These are phyloP conservation scores for Pegea sp. DNA, from an alignment of 23 tunicate genomes.

Conservation along the genomic window DNA sequence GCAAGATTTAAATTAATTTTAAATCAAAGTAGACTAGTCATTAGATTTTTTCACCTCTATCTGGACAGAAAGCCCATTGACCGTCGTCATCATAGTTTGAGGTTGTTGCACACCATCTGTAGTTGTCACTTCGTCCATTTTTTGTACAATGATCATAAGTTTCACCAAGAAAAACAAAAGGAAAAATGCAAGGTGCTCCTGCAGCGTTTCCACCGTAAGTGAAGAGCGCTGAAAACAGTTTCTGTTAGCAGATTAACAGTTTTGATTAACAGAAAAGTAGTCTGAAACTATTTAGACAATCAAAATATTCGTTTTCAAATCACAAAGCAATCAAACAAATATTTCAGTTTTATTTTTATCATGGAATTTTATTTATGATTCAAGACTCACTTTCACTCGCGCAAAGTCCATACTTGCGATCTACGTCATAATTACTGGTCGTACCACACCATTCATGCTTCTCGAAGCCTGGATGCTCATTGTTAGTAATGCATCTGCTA, in stretches of 20 bases:
- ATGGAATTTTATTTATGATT: too few species aligned
- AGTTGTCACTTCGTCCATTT: slow-evolving; percentile 80
- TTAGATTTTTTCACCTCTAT: slow-evolving; percentile 75
- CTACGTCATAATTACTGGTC: slow-evolving; percentile 53
- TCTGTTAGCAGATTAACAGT: too few species aligned
- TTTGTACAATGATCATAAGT: slow-evolving; percentile 54
- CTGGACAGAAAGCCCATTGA: slow-evolving; percentile 86
- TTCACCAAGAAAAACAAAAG: slow-evolving; percentile 51
- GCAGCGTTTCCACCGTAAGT: slow-evolving; percentile 95
- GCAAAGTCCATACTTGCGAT: slow-evolving; percentile 75
- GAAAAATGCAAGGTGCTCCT: slow-evolving; percentile 71
- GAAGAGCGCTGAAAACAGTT: slow-evolving; percentile 36
- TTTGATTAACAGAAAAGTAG: too few species aligned
- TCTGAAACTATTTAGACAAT: too few species aligned
- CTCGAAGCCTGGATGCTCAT: too few species aligned
- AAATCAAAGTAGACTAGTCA: too few species aligned
- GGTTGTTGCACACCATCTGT: slow-evolving; percentile 89
- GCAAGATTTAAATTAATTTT: too few species aligned
- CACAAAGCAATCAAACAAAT: too few species aligned
- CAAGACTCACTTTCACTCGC: too few species aligned
- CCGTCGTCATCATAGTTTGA: slow-evolving; percentile 28
- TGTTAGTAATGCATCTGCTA: slow-evolving; percentile 35
- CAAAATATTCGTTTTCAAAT: too few species aligned
- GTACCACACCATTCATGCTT: slow-evolving; percentile 99
- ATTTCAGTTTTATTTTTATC: too few species aligned